Conservation (phyloP, 2,888 invertebrate species). For the Encarsia formosa region DNA sequence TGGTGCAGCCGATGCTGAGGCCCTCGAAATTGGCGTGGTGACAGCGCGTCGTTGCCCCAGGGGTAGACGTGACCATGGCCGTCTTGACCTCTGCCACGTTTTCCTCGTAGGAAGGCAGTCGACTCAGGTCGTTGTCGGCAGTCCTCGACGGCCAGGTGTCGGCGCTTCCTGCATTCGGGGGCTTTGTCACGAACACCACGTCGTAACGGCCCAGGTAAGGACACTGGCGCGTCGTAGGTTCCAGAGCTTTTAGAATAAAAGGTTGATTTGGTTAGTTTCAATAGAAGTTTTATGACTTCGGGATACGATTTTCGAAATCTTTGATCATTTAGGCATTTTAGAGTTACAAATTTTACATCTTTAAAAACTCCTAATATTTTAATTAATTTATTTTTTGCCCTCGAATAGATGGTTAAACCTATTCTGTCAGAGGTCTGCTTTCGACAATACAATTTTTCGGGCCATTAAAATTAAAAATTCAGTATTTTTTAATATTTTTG, state of each 20-base stretch:
- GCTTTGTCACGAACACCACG: conserved; percentile 39
- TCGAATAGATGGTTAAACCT: too few relatives aligned
- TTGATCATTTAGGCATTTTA: too few relatives aligned
- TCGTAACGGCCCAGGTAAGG: conserved; percentile 45
- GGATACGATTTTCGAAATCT: too few relatives aligned
- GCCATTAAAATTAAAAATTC: too few relatives aligned
- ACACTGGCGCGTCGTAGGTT: conserved; percentile 44
- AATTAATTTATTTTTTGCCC: too few relatives aligned
- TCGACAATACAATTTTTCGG: too few relatives aligned
- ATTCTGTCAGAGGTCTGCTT: too few relatives aligned
- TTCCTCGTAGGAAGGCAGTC: conserved; percentile 25
- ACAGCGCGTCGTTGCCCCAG: conserved; percentile 36
- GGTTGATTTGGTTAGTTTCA: too few relatives aligned
- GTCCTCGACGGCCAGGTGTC: conserved; percentile 3
- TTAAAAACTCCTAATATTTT: too few relatives aligned
- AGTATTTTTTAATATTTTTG: too few relatives aligned
- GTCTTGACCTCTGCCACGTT: conserved; percentile 40
- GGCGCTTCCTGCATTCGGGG: conserved; percentile 13
- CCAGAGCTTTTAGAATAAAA: conserved; percentile 36
- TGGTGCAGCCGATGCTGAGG: conserved; percentile 46
- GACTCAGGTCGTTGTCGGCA: neutral
- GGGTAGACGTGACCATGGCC: conserved; percentile 35
- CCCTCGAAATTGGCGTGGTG: conserved; percentile 39
- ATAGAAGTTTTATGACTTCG: too few relatives aligned
- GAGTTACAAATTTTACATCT: too few relatives aligned